Evolutionary conservation across 2,888 invertebrate species (phyloP), one percentile per base, ranked within the genome.

Genomic region (Tridacna crocea): DNA sequence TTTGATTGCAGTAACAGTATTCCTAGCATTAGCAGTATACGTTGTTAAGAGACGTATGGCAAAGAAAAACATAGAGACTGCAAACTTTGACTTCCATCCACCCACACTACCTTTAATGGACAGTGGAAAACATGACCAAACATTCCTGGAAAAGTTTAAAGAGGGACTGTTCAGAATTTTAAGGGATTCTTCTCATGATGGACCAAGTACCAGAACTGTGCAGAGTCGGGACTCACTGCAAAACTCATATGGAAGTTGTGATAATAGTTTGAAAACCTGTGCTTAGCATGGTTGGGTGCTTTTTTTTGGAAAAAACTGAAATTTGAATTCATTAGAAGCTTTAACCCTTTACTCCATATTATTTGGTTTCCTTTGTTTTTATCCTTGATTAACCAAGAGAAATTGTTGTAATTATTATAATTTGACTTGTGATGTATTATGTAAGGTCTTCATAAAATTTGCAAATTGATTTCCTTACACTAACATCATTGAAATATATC

Each of bases 31-130:
- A 22, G 47, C 48, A 22, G 75, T 75, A 13, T 75, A 48, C 24
- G 63, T 26, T 17, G 26, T 75, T 24, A 65, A 75, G 22, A 65
- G 66, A 51, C 75, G 75, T 11, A 66, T 75, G 65, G 65, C 63
- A 12, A 26, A 27, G 36, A 75, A 75, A 51, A 22, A 75, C 26
- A 51, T 75, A 12, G 91, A 91, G 72, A 88, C 88, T 22, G 91
- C 91, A n/a, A 88, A 91, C 72, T 91, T 91, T 88, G 89, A 91
- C 68, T 91, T 91, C 76, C 90, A 90, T 79, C 91, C 90, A 8
- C 48, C 75, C 3, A 70, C 70, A 3, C 13, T 70, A 51, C 70
- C 70, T 4, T 22, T 70, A 15, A n/a, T 70, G 2, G 22, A 70
- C 70, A 70, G 70, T 70, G 70, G 70, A 51, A 13, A 22, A 26